A percentile compares a stretch with the other conserved stretches of the same genome.
These are phyloP conservation scores for Caenorhabditis inopinata DNA, from an alignment of 1,140 invertebrate species.

Conservation along the genomic window DNA sequence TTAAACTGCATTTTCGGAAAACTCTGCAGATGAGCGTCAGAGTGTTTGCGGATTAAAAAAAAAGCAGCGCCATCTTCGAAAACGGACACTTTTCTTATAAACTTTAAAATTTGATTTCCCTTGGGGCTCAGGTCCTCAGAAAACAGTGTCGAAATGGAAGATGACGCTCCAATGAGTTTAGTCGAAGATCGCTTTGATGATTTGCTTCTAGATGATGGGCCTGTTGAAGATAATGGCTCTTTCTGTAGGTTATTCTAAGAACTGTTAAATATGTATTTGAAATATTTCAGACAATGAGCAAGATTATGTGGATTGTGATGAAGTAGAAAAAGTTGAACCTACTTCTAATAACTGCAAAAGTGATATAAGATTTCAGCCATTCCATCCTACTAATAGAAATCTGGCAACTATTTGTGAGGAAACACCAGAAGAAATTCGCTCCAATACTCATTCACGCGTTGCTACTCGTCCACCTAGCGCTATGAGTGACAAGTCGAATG, in stretches of 20 bases:
- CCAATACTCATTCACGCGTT: not conserved
- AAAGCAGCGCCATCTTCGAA: too few species aligned
- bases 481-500: not conserved
- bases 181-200: not conserved
- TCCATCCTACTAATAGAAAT: not conserved
- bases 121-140: too few species aligned
- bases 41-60: not conserved
- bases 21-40: not conserved
- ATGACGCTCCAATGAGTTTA: not conserved
- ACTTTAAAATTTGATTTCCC: too few species aligned
- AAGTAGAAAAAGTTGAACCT: not conserved
- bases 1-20: too few species aligned
- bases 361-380: not conserved
- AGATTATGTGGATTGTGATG: not conserved
- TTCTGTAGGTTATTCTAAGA: not conserved
- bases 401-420: constrained; percentile 1
- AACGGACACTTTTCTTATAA: too few species aligned
- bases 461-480: not conserved
- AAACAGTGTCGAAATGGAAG: not conserved
- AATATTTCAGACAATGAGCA: not conserved
- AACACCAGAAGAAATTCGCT: not conserved
- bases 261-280: too few species aligned
- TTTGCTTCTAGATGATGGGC: not conserved
- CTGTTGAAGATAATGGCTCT: not conserved
- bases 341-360: not conserved